A percentile compares a stretch with the other conserved stretches of the same genome.
These are phyloP conservation scores for Catostomus latipinnis DNA, from an alignment of 2,797 vertebrate genomes.

Conservation along the genomic window DNA sequence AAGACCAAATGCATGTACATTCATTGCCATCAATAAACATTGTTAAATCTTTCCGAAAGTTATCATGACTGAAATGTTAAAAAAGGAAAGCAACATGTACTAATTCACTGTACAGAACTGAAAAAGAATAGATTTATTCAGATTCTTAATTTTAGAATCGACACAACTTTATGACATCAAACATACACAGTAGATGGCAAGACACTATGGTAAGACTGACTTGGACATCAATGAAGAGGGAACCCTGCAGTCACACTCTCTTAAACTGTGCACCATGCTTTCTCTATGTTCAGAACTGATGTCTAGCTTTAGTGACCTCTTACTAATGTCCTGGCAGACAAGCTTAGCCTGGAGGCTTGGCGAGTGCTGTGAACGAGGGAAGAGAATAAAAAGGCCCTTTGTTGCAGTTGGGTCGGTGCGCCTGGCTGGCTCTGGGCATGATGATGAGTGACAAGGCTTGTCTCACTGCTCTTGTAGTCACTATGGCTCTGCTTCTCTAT, in stretches of 20 bases:
- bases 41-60: no score
- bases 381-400: slow-evolving; percentile 57
- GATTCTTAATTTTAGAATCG: background rate
- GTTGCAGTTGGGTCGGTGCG: slow-evolving; percentile 49
- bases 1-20: no score
- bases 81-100: background rate
- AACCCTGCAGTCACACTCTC: background rate
- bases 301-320: background rate
- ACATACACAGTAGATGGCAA: background rate
- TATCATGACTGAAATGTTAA: background rate
- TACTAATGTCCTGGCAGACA: slow-evolving; percentile 26
- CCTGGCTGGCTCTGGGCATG: slow-evolving; percentile 37
- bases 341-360: slow-evolving; percentile 33
- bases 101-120: no score
- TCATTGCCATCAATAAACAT: no score
- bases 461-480: slow-evolving; percentile 37
- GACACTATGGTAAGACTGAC: background rate
- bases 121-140: background rate
- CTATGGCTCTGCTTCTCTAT: slow-evolving; percentile 46
- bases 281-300: slow-evolving; percentile 5
- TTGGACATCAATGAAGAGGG: background rate
- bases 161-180: background rate
- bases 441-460: slow-evolving; percentile 57
- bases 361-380: slow-evolving; percentile 19
- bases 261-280: background rate